phyloP scores from a whole-genome alignment of 2,797 vertebrate species.

The Enteromius fasciolatus region DNA sequence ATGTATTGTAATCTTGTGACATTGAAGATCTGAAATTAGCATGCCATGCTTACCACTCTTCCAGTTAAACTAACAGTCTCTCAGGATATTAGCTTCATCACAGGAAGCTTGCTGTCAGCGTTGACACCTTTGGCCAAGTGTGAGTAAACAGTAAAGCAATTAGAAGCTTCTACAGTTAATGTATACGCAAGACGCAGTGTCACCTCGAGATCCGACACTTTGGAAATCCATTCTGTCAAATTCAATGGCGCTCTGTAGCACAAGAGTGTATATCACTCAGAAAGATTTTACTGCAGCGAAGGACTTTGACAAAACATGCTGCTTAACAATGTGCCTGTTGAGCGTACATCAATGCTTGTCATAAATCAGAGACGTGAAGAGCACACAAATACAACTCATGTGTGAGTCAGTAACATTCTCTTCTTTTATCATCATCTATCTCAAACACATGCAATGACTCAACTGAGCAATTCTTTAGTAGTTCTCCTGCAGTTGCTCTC shows the following conservation, averaged over 20 bases:
- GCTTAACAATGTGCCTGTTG: constrained; percentile 40
- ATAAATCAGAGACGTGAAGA: constrained; percentile 40
- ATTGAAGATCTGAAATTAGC: not conserved
- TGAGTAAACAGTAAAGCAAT: constrained; percentile 30
- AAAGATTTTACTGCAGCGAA: constrained; percentile 22
- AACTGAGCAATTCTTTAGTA: not conserved
- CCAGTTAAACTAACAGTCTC: constrained; percentile 8
- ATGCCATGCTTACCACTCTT: not conserved
- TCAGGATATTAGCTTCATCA: constrained; percentile 48
- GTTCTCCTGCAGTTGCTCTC: not conserved
- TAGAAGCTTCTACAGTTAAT: constrained; percentile 9
- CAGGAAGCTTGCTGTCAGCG: constrained; percentile 33
- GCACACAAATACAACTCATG: not conserved
- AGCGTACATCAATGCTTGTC: constrained; percentile 25
- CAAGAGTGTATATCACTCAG: constrained; percentile 1
- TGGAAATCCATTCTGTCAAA: not conserved
- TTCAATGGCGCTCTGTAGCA: not conserved
- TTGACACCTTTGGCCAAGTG: constrained; percentile 31
- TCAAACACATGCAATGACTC: not conserved
- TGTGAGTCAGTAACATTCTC: not conserved
- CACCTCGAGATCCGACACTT: not conserved
- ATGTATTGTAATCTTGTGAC: not conserved
- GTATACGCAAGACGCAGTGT: constrained; percentile 8
- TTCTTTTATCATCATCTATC: not conserved
- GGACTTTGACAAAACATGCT: constrained; percentile 40